These are phyloP conservation scores for Drosophila pseudotakahashii DNA, from an alignment of 2,888 invertebrate species.

Conservation along the genomic window DNA sequence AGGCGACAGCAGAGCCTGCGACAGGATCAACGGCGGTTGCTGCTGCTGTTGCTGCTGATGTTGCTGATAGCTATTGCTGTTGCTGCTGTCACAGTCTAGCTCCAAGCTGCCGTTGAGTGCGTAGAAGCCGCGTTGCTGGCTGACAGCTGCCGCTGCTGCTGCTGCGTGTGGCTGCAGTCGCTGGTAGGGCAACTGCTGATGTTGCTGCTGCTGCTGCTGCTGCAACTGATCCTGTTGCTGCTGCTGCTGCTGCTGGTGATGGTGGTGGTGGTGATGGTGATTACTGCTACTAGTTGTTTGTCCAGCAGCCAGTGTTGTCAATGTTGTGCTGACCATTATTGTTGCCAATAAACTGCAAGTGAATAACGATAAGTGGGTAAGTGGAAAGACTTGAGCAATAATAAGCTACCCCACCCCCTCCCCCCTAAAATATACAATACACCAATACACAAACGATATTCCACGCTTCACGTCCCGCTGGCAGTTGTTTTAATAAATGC, in stretches of 20 bases:
- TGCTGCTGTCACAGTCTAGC: constrained; percentile 57
- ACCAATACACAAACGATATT: too few species aligned
- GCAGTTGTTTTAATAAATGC: constrained; percentile 73
- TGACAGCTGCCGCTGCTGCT: constrained; percentile 41
- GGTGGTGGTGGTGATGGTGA: constrained; percentile 74
- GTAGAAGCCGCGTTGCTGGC: constrained; percentile 43
- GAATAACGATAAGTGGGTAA: too few species aligned
- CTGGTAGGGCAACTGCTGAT: constrained; percentile 37
- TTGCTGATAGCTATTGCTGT: constrained; percentile 42
- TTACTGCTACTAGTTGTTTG: constrained; percentile 83
- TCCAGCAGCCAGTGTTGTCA: constrained; percentile 84
- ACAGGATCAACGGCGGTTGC: constrained; percentile 65
- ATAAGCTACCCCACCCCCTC: too few species aligned
- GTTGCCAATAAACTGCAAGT: constrained; percentile 81
- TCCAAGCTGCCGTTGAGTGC: constrained; percentile 56
- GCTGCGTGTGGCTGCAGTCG: constrained; percentile 43
- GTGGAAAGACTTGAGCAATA: too few species aligned
- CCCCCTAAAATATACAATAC: too few species aligned
- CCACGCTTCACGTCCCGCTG: constrained; percentile 50
- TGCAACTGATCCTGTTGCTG: constrained; percentile 48
- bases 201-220: constrained; percentile 29
- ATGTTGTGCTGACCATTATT: constrained; percentile 85
- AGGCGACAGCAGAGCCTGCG: constrained; percentile 84
- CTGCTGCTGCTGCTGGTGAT: constrained; percentile 59
- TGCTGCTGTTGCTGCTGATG: constrained; percentile 50